Conservation (phyloP, 2,113 vertebrate species). For the Carassius carassius region DNA sequence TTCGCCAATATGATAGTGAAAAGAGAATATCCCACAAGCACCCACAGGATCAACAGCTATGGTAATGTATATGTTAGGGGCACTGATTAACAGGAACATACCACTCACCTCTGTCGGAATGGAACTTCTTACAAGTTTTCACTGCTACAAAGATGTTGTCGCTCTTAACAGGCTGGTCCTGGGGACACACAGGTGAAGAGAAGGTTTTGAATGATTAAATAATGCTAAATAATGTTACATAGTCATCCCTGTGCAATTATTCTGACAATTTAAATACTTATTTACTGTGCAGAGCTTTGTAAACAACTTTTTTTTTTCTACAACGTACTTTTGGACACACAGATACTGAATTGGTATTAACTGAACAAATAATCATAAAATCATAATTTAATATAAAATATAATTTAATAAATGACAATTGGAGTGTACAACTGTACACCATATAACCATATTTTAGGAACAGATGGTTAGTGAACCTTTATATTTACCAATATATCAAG, state of each 20-base stretch:
- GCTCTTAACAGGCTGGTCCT: slow-evolving; percentile 86
- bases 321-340: too few relatives aligned
- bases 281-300: neutral
- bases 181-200: slow-evolving; percentile 22
- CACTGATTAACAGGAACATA: neutral
- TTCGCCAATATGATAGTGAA: too few relatives aligned
- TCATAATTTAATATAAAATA: too few relatives aligned
- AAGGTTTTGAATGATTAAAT: neutral
- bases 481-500: neutral
- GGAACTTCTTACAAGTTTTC: slow-evolving; percentile 96
- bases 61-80: neutral
- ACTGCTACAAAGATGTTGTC: slow-evolving; percentile 92
- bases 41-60: too few relatives aligned
- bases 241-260: neutral
- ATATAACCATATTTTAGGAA: neutral
- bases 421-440: too few relatives aligned
- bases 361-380: too few relatives aligned
- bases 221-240: slow-evolving; percentile 20
- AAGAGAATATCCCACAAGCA: too few relatives aligned
- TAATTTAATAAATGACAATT: too few relatives aligned
- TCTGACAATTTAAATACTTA: too few relatives aligned
- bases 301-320: neutral
- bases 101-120: slow-evolving; percentile 89
- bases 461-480: neutral
- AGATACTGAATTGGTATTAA: too few relatives aligned